Percentiles rank a stretch among this genome's conserved stretches.
Evolutionary conservation across 2,888 invertebrate species (phyloP).

Genomic region (Drosophila neonasuta): DNA sequence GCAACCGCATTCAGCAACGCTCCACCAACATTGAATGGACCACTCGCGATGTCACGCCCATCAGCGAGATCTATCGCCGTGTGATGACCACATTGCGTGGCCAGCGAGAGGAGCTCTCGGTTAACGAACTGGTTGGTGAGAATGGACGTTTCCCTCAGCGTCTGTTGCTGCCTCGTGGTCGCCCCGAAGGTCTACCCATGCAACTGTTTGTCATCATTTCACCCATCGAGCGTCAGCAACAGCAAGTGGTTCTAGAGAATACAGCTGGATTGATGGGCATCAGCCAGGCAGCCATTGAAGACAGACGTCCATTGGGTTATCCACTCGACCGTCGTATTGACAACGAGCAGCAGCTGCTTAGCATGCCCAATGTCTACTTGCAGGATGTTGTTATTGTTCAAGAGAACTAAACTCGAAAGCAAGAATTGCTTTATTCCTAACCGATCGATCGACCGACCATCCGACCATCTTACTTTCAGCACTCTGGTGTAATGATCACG

Average conservation of each 20-base stretch:
- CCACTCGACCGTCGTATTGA: constrained; percentile 71
- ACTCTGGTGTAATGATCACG: not conserved
- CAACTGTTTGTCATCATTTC: constrained; percentile 85
- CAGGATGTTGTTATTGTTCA: constrained; percentile 72
- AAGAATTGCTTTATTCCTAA: too few species aligned
- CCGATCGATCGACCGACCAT: constrained; percentile 13
- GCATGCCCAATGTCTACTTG: constrained; percentile 66
- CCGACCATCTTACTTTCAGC: not conserved
- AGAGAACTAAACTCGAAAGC: constrained; percentile 48
- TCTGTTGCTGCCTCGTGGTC: constrained; percentile 86
- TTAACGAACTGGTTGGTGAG: constrained; percentile 74
- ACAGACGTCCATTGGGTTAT: constrained; percentile 68
- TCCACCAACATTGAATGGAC: constrained; percentile 80
- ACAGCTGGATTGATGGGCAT: constrained; percentile 59
- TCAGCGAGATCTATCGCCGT: constrained; percentile 82
- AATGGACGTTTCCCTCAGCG: constrained; percentile 85
- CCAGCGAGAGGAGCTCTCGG: constrained; percentile 61
- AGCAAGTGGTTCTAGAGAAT: not conserved
- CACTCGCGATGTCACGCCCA: constrained; percentile 84
- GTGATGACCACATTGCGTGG: constrained; percentile 82
- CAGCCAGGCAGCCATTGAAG: constrained; percentile 50
- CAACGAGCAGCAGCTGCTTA: constrained; percentile 53
- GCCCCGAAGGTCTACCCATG: constrained; percentile 85
- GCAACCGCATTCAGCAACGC: constrained; percentile 76
- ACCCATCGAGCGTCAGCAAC: constrained; percentile 76